A percentile compares a stretch with the other conserved stretches of the same genome.
Evolutionary conservation across 1,140 invertebrate genomes (phyloP).

Genomic region (Rhagoletis zephyria): DNA sequence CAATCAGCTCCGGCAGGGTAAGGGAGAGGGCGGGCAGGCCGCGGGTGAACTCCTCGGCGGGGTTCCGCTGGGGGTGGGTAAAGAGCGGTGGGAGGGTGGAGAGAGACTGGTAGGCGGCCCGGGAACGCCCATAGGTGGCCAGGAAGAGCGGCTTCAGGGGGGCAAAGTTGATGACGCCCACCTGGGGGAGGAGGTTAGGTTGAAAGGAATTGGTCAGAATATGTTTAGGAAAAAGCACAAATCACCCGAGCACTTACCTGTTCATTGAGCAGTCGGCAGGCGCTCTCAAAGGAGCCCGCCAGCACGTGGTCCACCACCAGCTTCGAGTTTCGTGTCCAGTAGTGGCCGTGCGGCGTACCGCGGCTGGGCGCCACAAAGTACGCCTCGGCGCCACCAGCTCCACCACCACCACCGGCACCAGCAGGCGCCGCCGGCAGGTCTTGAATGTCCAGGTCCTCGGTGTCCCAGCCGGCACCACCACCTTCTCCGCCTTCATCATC

Average conservation of each 20-base stretch:
- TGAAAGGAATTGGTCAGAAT: no score
- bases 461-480: conserved; percentile 90
- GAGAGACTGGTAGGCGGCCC: no score
- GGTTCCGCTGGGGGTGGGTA: conserved; percentile 92
- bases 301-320: conserved; percentile 91
- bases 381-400: conserved; percentile 89
- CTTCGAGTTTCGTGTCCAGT: conserved; percentile 90
- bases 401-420: conserved; percentile 90
- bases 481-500: conserved; percentile 68
- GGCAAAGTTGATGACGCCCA: no score
- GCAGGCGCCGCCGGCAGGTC: no score
- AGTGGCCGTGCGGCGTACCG: no score
- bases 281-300: conserved; percentile 95
- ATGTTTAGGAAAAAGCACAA: no score
- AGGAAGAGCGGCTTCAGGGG: no score
- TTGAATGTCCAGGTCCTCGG: conserved; percentile 95
- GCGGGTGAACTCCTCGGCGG: conserved; percentile 84
- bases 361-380: conserved; percentile 78
- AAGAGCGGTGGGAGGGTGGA: conserved; percentile 86
- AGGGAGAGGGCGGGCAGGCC: no score
- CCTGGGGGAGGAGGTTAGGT: no score
- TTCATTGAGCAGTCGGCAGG: conserved; percentile 86
- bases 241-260: conserved; percentile 91
- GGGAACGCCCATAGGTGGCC: no score
- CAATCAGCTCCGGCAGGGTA: no score